phyloP scores from a whole-genome alignment of 2,888 invertebrate species.

The Tortricodes alternella region DNA sequence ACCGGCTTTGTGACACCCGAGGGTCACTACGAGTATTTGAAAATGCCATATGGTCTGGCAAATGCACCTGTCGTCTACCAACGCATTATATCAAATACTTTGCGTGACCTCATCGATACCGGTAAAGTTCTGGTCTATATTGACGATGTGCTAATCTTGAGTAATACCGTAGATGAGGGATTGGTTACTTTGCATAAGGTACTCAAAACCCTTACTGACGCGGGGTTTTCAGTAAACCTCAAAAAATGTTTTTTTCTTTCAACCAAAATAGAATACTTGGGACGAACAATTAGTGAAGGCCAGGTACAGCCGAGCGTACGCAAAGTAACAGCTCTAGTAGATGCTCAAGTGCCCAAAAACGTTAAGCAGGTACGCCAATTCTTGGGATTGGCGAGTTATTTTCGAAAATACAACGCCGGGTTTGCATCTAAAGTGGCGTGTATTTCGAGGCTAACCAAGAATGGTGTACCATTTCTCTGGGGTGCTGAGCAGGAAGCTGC shows the following conservation, averaged over 20 bases:
- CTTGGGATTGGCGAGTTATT: neutral
- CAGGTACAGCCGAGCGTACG: constrained; percentile 31
- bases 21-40: constrained; percentile 7
- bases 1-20: constrained; percentile 3
- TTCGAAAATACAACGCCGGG: neutral
- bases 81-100: constrained; percentile 1
- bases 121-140: too few species aligned
- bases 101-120: neutral
- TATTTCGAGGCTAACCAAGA: neutral
- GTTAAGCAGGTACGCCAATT: neutral
- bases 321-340: neutral
- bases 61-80: constrained; percentile 5
- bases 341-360: neutral
- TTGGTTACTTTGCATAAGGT: too few species aligned
- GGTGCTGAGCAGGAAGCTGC: neutral
- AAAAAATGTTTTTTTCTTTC: too few species aligned
- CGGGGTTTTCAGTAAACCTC: too few species aligned
- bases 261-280: constrained; percentile 3
- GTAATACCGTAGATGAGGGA: neutral
- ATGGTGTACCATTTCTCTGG: neutral
- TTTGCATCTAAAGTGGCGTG: neutral
- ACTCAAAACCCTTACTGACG: too few species aligned
- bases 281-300: constrained; percentile 9
- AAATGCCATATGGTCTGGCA: constrained; percentile 5
- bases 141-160: too few species aligned